These are phyloP conservation scores for Lepus oiostolus DNA, from an alignment of 2,797 vertebrate species.

Conservation along the genomic window DNA sequence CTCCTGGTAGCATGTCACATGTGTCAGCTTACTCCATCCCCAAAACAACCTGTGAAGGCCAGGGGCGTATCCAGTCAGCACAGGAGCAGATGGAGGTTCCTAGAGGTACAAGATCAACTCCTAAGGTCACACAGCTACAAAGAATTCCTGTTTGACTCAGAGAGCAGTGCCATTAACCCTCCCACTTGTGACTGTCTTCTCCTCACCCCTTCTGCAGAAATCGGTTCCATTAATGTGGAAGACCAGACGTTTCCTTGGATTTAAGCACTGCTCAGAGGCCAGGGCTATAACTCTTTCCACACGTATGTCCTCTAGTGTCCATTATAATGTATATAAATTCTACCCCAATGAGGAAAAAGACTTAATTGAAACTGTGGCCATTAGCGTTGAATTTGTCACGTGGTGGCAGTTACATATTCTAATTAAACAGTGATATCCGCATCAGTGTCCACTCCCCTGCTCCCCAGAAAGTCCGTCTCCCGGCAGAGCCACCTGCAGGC, in stretches of 20 bases:
- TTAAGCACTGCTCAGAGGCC: not conserved
- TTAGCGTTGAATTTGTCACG: not conserved
- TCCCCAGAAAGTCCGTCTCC: not conserved
- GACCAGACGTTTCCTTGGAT: not conserved
- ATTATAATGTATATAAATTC: not conserved
- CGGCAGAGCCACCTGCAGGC: not conserved
- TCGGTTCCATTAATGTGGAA: not conserved
- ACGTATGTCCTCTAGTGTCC: not conserved
- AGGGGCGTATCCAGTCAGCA: rapidly evolving
- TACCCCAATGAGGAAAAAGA: not conserved
- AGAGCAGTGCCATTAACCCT: not conserved
- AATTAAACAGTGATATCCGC: not conserved
- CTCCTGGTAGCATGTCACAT: not conserved
- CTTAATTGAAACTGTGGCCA: not conserved
- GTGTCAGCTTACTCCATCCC: not conserved
- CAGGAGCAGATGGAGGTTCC: not conserved
- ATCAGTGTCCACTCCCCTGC: too few species aligned
- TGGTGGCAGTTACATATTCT: not conserved
- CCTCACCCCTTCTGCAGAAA: too few species aligned
- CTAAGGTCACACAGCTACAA: not conserved
- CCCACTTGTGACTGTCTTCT: too few species aligned
- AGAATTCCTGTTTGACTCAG: not conserved
- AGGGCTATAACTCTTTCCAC: not conserved
- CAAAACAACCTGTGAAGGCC: not conserved
- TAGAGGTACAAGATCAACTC: not conserved